Percentiles rank a stretch among this genome's conserved stretches.
phyloP scores from a whole-genome alignment of 1,140 invertebrate genomes.

The Bombyx mandarina region DNA sequence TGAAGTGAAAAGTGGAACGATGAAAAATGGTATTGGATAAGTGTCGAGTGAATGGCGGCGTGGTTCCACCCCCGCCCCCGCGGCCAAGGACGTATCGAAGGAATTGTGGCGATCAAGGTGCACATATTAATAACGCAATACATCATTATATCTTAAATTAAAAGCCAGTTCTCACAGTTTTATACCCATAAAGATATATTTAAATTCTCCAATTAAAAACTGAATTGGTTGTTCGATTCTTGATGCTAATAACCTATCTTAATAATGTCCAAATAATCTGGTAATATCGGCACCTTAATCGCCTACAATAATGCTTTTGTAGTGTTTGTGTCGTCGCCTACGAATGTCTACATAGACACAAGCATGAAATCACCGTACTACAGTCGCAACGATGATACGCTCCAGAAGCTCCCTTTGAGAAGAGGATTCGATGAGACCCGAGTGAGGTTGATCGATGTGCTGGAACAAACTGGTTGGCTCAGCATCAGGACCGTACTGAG shows the following conservation, averaged over 20 bases:
- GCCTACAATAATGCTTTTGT: conserved; percentile 24
- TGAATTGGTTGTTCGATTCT: too few relatives aligned
- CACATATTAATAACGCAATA: conserved; percentile 21
- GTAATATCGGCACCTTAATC: conserved; percentile 26
- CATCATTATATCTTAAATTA: too few relatives aligned
- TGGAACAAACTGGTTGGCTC: conserved; percentile 45
- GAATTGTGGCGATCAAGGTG: conserved; percentile 70
- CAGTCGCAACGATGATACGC: conserved; percentile 56
- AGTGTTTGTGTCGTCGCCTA: conserved; percentile 65
- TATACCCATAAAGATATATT: too few relatives aligned
- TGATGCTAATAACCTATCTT: too few relatives aligned
- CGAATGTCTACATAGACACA: conserved; percentile 63
- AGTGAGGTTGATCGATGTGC: conserved; percentile 40
- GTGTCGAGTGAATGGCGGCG: conserved; percentile 39
- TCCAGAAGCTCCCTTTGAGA: conserved; percentile 12
- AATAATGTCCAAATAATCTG: too few relatives aligned
- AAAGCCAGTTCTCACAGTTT: too few relatives aligned
- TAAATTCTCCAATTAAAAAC: too few relatives aligned
- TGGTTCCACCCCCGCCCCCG: conserved; percentile 40
- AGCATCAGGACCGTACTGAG: conserved; percentile 50
- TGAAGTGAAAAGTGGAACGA: conserved; percentile 40
- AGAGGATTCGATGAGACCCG: conserved; percentile 27
- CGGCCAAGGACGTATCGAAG: conserved; percentile 58
- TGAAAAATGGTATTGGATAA: conserved; percentile 67
- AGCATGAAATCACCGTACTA: conserved; percentile 53